Evolutionary conservation across 2,797 vertebrate genomes (phyloP), one percentile per base, ranked within the genome.

Genomic region (Lutra lutra): DNA sequence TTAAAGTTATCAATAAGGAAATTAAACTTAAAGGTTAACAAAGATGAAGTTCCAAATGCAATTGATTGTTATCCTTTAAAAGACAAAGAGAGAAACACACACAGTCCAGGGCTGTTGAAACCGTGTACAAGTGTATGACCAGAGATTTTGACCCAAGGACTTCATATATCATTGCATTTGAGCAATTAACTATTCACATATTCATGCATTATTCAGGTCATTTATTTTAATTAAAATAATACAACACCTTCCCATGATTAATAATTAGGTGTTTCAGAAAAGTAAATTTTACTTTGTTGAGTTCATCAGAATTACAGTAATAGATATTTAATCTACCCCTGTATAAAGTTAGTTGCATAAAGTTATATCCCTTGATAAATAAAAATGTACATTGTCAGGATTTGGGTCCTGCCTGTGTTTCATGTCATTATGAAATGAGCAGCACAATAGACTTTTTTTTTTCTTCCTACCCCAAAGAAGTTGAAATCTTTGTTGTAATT

Each of bases 211-310:
- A 96, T 91, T 92, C 60, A 92, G 60, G 40, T 92, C 72, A 95
- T 70, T 96, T 89, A 86, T 96, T 96, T 97, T 98, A 92, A 97
- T 92, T 95, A 96, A 89, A 88, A 90, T 66, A 92, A 85, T 87
- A 89, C 6, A 94, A 14, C 8, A 93, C 18, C 25, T 95, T 95
- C 15, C 4, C 93, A 25, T 95, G 79, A 94, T 93, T 89, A 91
- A 94, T 96, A 80, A 95, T 89, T 86, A 32, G 21, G 21, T 87
- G 6, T 72, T 91, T 94, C 18, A 82, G 1, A 87, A 60, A 96
- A 96, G 40, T 93, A 92, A 96, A 72, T 84, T 96, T 94, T 88
- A 92, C 66, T 93, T 90, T 88, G 40, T 95, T 70, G 70, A 93
- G 68, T 70, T 84, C 29, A 91, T 58, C 20, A 82, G 66, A 56